Conservation (phyloP, 2,797 vertebrate genomes). For the Lutra lutra region DNA sequence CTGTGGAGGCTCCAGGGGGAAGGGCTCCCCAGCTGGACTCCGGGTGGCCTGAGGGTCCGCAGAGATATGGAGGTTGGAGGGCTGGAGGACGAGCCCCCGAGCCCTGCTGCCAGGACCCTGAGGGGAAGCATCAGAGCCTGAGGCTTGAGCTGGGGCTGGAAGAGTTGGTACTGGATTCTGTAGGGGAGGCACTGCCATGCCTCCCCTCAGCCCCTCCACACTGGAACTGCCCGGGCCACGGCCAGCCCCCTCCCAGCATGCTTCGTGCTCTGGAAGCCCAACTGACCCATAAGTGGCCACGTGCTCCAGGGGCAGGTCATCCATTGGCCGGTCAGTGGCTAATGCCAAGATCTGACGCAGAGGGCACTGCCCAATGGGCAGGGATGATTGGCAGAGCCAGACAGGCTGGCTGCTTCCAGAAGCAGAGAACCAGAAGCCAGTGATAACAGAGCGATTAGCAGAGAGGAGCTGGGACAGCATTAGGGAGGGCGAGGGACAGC, state of each 20-base stretch:
- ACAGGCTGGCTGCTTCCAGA: not conserved
- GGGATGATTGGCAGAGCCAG: not conserved
- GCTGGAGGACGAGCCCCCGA: not conserved
- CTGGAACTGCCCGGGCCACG: not conserved
- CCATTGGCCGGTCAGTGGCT: not conserved
- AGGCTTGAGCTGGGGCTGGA: rapidly evolving
- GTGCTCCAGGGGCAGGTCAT: not conserved
- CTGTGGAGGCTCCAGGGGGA: not conserved
- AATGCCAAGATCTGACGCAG: not conserved
- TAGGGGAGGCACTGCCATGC: rapidly evolving
- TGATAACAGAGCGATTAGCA: not conserved
- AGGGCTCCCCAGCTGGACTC: not conserved
- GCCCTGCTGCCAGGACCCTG: rapidly evolving
- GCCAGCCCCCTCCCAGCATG: not conserved
- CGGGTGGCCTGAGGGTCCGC: not conserved
- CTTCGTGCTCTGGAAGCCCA: not conserved
- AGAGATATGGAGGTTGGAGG: not conserved
- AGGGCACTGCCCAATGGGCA: not conserved
- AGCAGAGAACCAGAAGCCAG: not conserved
- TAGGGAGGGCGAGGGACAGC: rapidly evolving
- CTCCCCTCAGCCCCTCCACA: not conserved
- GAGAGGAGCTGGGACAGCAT: not conserved
- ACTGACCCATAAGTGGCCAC: not conserved
- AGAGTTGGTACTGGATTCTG: not conserved
- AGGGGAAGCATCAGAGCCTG: not conserved